These are phyloP conservation scores for Rhagoletis zephyria DNA, from an alignment of 1,140 invertebrate species.

Conservation along the genomic window DNA sequence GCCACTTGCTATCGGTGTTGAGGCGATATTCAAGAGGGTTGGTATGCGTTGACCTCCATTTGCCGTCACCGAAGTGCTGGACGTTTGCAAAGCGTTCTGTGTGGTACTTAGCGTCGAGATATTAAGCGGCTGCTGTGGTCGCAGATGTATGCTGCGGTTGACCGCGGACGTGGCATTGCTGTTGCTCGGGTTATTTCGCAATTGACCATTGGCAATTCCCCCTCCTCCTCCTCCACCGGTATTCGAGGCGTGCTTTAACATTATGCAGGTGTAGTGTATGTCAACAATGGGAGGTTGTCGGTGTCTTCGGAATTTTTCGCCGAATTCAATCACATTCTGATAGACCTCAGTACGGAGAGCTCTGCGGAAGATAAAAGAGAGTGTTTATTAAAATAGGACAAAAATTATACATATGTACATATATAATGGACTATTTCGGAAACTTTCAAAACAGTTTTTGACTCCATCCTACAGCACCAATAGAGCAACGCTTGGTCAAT, in stretches of 20 bases:
- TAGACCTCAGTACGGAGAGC: background rate
- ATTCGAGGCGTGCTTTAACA: constrained; percentile 57
- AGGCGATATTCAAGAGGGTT: constrained; percentile 57
- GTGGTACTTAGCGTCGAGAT: constrained; percentile 77
- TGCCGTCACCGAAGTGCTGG: constrained; percentile 52
- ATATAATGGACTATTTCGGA: too few relatives aligned
- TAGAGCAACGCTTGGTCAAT: too few relatives aligned
- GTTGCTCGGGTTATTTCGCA: constrained; percentile 51
- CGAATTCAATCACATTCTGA: background rate
- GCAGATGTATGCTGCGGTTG: constrained; percentile 68
- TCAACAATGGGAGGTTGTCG: background rate
- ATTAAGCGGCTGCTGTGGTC: constrained; percentile 77
- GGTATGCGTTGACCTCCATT: constrained; percentile 64
- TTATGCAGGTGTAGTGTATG: background rate
- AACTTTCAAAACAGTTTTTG: too few relatives aligned
- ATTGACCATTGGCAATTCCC: constrained; percentile 54
- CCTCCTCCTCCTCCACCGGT: constrained; percentile 13
- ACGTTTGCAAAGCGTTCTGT: constrained; percentile 62
- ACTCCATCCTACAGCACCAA: too few relatives aligned
- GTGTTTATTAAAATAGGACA: background rate
- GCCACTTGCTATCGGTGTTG: constrained; percentile 30
- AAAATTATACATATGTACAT: too few relatives aligned
- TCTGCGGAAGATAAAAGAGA: background rate
- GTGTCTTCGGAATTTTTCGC: background rate
- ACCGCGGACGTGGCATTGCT: constrained; percentile 64